Base-by-base conservation (phyloP, 1,140 invertebrate species). In the Cheumatopsyche charites region DNA sequence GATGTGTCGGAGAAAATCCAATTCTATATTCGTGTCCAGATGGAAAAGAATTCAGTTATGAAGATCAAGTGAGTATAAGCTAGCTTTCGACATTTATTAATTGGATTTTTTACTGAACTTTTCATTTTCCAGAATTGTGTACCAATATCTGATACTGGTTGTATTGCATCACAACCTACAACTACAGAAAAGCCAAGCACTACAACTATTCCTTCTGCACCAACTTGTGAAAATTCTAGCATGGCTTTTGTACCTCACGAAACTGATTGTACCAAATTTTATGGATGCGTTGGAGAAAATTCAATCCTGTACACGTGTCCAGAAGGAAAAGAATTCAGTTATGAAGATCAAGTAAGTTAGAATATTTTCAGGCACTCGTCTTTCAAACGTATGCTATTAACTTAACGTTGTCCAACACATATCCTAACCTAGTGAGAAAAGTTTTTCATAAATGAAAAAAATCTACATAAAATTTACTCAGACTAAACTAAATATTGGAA, bases 181-280 rank as follows among this genome's bases (percentile, higher is more conserved):
- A 5, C 49, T 19, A 52, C 49, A 13, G 49, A 52, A 52, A 17
- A 1, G 17, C n/a, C 49, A 12, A 42, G 41, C 12, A 42, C 41
- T 42, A 42, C 41, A 42, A 12, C 5, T 42, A 6, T 42, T 42
- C 5, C 12, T 6, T 7, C 4, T 3, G 49, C 1, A 52, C 17
- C n/a, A 12, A 55, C 9, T 9, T 55, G 15, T 23, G 12, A 55
- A 9, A 23, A 58, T n/a, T 13, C 55, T 1, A 25, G 25, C 12
- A 58, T 25, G 4, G 4, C 11, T 21, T 13, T 58, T 25, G 55
- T 25, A 21, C 62, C 62, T 5, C 62, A 63, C 12, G 62, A 41
- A 19, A 42, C n/a, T 7, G 62, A 63, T 63, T 63, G 62, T 23
- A 63, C 17, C 11, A 41, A 63, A 17, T 63, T 29, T 41, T 63